Conservation (phyloP, 2,888 invertebrate species). For the Brachyopa scutellaris region DNA sequence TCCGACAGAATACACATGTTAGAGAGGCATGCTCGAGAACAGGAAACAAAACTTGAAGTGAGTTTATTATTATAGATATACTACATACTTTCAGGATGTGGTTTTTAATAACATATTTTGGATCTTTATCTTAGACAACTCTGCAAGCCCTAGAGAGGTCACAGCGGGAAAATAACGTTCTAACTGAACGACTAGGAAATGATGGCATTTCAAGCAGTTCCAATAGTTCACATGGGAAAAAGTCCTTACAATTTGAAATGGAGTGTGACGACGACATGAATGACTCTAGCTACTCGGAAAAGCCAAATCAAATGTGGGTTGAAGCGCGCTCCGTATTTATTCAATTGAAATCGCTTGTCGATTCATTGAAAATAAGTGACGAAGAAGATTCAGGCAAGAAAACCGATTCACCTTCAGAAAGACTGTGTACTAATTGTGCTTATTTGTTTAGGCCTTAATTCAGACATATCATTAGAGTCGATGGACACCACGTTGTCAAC, state of each 20-base stretch:
- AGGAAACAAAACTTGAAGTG: slow-evolving; percentile 84
- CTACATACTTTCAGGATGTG: neutral
- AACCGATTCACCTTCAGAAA: neutral
- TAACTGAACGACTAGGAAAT: slow-evolving; percentile 87
- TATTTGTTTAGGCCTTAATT: slow-evolving; percentile 84
- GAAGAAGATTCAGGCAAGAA: slow-evolving; percentile 87
- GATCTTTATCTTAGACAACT: slow-evolving; percentile 82
- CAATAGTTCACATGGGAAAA: slow-evolving; percentile 78
- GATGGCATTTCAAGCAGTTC: slow-evolving; percentile 77
- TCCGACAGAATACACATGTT: slow-evolving; percentile 93
- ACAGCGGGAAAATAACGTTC: slow-evolving; percentile 87
- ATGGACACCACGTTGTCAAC: slow-evolving; percentile 82
- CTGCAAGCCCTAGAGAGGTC: slow-evolving; percentile 88
- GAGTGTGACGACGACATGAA: slow-evolving; percentile 88
- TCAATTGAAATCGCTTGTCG: slow-evolving; percentile 87
- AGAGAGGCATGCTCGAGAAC: slow-evolving; percentile 91
- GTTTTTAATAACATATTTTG: no score
- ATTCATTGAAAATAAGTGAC: slow-evolving; percentile 89
- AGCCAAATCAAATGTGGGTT: slow-evolving; percentile 84
- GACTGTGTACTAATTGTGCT: slow-evolving; percentile 13
- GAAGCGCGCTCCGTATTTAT: slow-evolving; percentile 89
- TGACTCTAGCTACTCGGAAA: slow-evolving; percentile 82
- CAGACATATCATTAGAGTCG: slow-evolving; percentile 87
- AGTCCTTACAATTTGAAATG: slow-evolving; percentile 95
- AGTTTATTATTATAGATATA: slow-evolving; percentile 34